phyloP scores from a whole-genome alignment of 2,113 vertebrate genomes.

The Eretmochelys imbricata region DNA sequence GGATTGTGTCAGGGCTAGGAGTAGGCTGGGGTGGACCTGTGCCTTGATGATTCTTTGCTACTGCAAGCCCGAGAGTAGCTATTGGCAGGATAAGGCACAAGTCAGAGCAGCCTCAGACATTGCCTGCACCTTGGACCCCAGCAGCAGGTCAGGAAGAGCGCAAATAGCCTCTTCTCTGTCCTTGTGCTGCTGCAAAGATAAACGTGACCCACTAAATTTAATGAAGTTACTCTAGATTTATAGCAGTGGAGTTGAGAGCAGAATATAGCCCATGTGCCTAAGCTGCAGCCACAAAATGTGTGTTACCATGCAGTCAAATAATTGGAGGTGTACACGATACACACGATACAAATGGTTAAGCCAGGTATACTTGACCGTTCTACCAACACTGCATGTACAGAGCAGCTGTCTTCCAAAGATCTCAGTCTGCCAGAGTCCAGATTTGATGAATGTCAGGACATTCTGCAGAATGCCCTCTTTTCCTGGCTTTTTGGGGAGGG shows the following conservation, averaged over 20 bases:
- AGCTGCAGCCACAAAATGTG: too few species aligned
- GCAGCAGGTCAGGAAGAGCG: not conserved
- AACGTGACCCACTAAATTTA: not conserved
- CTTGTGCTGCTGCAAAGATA: not conserved
- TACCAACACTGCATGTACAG: too few species aligned
- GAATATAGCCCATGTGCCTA: not conserved
- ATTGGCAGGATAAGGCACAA: fast-evolving
- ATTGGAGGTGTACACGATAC: too few species aligned
- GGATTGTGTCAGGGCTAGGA: not conserved
- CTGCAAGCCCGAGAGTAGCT: fast-evolving
- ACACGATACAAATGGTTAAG: too few species aligned
- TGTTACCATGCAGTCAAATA: too few species aligned
- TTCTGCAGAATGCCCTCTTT: too few species aligned
- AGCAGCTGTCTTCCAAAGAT: too few species aligned
- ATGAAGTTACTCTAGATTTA: not conserved
- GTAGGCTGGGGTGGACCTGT: not conserved
- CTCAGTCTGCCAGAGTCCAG: too few species aligned
- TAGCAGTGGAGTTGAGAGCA: not conserved
- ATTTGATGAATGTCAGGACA: too few species aligned
- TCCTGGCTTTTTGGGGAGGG: too few species aligned
- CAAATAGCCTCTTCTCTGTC: not conserved
- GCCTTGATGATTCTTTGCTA: fast-evolving
- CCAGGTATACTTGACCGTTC: too few species aligned
- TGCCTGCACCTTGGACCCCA: not conserved
- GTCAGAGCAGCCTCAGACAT: not conserved